Conservation (phyloP, 1,140 invertebrate genomes). For the Drosophila tsacasi region DNA sequence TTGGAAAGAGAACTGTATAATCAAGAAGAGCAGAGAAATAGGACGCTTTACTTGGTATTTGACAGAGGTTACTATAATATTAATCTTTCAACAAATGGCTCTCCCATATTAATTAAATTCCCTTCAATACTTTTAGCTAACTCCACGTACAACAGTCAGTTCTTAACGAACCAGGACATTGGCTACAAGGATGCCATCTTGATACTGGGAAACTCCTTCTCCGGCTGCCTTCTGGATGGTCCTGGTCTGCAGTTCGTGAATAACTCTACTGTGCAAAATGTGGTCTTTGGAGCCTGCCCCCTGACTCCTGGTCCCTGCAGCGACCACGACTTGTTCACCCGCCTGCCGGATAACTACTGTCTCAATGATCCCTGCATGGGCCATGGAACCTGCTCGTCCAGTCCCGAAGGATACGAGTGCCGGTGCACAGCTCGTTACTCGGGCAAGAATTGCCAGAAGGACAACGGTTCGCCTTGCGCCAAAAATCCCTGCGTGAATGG, state of each 20-base stretch:
- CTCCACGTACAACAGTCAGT: constrained; percentile 90
- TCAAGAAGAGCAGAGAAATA: background rate
- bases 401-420: constrained; percentile 91
- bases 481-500: constrained; percentile 90
- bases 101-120: background rate
- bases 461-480: constrained; percentile 90
- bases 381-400: constrained; percentile 91
- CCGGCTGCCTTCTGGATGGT: constrained; percentile 93
- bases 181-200: constrained; percentile 88
- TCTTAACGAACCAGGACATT: constrained; percentile 89
- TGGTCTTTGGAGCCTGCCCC: constrained; percentile 91
- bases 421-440: constrained; percentile 91
- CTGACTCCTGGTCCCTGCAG: constrained; percentile 89
- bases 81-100: background rate
- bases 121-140: constrained; percentile 86
- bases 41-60: background rate
- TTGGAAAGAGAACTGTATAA: background rate
- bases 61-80: background rate
- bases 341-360: constrained; percentile 89
- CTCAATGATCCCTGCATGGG: constrained; percentile 92
- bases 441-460: constrained; percentile 94
- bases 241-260: constrained; percentile 92
- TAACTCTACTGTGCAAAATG: constrained; percentile 88
- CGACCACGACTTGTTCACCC: constrained; percentile 86
- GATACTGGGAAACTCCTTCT: constrained; percentile 92